Evolutionary conservation across 2,888 invertebrate genomes (phyloP).

Genomic region (Ellobium chinense): DNA sequence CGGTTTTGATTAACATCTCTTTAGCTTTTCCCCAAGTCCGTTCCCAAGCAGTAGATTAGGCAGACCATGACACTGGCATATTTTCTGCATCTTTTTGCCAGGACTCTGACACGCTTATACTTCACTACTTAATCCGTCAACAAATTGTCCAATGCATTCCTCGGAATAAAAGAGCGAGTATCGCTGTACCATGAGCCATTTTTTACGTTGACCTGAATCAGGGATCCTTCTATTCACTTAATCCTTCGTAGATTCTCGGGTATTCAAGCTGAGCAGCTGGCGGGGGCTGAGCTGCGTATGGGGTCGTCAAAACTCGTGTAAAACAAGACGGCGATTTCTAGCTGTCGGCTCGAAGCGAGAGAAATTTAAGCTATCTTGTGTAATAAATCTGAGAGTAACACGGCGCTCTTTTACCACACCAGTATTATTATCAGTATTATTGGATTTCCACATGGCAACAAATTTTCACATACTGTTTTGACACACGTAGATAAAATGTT

Average conservation of each 20-base stretch:
- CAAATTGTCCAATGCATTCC: conserved; percentile 23
- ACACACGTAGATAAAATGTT: no score
- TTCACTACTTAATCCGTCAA: background rate
- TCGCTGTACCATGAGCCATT: background rate
- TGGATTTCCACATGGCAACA: no score
- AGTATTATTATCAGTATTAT: no score
- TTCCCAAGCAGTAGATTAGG: no score
- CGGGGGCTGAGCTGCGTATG: background rate
- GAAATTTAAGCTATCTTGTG: conserved; percentile 20
- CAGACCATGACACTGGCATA: no score
- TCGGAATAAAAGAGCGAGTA: background rate
- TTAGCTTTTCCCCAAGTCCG: no score
- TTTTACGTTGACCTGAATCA: background rate
- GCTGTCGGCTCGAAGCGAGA: background rate
- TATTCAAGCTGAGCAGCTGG: background rate
- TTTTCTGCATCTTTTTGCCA: no score
- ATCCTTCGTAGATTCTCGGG: background rate
- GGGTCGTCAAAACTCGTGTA: background rate
- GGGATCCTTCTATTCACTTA: background rate
- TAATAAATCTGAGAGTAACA: background rate
- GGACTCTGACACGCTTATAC: no score
- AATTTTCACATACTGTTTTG: no score
- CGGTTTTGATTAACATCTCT: no score
- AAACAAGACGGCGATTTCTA: conserved; percentile 16
- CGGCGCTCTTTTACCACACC: no score